phyloP scores from a whole-genome alignment of 2,888 invertebrate genomes.

The Dichetophora obliterata region DNA sequence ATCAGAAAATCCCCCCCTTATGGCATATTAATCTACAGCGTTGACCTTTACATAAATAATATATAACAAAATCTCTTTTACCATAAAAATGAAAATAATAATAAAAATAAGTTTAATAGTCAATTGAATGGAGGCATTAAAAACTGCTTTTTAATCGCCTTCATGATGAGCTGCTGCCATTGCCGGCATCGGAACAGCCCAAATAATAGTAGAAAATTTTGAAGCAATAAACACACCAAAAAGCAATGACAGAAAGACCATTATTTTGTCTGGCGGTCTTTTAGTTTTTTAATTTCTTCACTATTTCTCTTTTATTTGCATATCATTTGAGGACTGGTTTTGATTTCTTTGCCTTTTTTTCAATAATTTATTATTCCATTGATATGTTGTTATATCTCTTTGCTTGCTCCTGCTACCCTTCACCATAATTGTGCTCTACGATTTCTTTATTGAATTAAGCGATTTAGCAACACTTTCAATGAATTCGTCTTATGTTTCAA shows the following conservation, averaged over 20 bases:
- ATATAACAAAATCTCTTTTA: slow-evolving; percentile 56
- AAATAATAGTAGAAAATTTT: neutral
- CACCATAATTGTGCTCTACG: neutral
- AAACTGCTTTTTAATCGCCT: slow-evolving; percentile 39
- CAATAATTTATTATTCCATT: slow-evolving; percentile 27
- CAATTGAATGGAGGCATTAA: slow-evolving; percentile 66
- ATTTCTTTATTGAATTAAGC: slow-evolving; percentile 65
- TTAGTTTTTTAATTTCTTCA: slow-evolving; percentile 34
- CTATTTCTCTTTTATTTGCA: slow-evolving; percentile 36
- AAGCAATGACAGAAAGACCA: neutral
- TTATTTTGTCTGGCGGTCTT: neutral
- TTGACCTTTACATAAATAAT: slow-evolving; percentile 60
- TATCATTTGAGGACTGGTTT: slow-evolving; percentile 22
- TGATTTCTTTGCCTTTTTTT: slow-evolving; percentile 43
- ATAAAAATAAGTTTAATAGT: slow-evolving; percentile 66
- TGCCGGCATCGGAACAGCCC: slow-evolving; percentile 45
- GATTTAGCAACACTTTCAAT: slow-evolving; percentile 68
- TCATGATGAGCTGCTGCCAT: slow-evolving; percentile 4
- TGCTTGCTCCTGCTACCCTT: neutral
- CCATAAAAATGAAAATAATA: slow-evolving; percentile 43
- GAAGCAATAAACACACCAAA: neutral
- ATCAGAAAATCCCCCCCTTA: too few relatives aligned
- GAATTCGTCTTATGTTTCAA: slow-evolving; percentile 50
- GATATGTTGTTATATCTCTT: neutral
- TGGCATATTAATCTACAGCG: too few relatives aligned